A percentile compares a stretch with the other conserved stretches of the same genome.
Evolutionary conservation across 2,797 vertebrate species (phyloP).

Genomic region (Danio jaintianensis): DNA sequence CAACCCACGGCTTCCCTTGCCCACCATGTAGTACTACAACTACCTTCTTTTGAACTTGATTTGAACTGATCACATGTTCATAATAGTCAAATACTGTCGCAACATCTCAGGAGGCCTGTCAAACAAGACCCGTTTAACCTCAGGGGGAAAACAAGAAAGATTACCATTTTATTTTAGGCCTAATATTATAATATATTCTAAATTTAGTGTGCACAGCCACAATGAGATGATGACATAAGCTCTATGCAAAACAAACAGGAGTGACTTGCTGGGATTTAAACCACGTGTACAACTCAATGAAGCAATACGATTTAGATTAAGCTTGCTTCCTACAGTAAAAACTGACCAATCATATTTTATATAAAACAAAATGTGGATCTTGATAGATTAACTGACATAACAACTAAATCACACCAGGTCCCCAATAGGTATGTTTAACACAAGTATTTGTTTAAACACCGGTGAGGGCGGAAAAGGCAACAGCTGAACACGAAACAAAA

Average conservation of each 20-base stretch:
- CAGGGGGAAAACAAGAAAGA: neutral
- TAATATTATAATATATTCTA: neutral
- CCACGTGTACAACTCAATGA: constrained; percentile 32
- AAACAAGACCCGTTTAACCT: neutral
- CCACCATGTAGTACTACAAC: neutral
- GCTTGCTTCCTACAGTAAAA: neutral
- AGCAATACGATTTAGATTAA: neutral
- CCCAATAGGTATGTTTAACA: neutral
- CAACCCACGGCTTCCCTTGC: constrained; percentile 60
- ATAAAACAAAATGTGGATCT: neutral
- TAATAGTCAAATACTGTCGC: neutral
- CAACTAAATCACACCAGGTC: neutral
- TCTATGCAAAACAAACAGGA: constrained; percentile 6
- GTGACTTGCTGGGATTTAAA: constrained; percentile 29
- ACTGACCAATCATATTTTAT: neutral
- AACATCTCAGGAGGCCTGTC: neutral
- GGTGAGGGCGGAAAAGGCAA: neutral
- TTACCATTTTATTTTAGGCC: neutral
- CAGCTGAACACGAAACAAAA: neutral
- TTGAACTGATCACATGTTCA: neutral
- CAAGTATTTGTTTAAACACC: neutral
- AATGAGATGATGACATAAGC: neutral
- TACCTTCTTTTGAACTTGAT: neutral
- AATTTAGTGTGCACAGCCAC: neutral
- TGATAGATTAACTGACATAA: neutral